Evolutionary conservation across 2,797 vertebrate genomes (phyloP), one percentile per base, ranked within the genome.

Genomic region (Sebastes cheni): DNA sequence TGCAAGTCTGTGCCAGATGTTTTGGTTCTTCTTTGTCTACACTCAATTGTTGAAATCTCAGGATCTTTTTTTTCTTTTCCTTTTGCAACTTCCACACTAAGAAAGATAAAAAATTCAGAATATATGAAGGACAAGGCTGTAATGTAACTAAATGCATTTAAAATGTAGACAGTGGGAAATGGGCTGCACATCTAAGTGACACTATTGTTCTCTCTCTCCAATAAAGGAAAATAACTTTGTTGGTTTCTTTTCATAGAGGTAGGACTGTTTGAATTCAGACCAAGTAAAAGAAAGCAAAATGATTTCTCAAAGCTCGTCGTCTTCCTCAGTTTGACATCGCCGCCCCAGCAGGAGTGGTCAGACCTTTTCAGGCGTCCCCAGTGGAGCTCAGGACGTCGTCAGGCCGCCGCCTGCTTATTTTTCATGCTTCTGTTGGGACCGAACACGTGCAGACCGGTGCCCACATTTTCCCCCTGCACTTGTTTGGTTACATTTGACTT

Each of bases 401-500:
- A 84, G 91, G 82, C 89, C 88, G 86, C 86, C 71, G 70, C 79
- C 89, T 95, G 96, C 91, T 97, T 97, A 95, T 96, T 97, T 97
- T 97, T 95, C 93, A 94, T 93, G 92, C 90, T 91, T 92, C 96
- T 94, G 39, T 86, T 94, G 95, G 96, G 96, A 89, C 89, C 76
- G 83, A 94, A 94, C 95, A 93, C 93, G 93, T 93, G 94, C 84
- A 91, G 80, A 76, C 73, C 59, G 13, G 79, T 92, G 90, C 90
- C 87, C 86, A 92, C 86, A 88, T 88, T 94, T 71, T 91, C 70
- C 83, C 80, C 87, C 86, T 90, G 80, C 5, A 85, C 91, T 92
- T 90, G 93, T 96, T 97, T 96, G 93, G 91, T 95, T 95, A 92
- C 93, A 80, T 94, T 93, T 94, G 92, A 95, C 92, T 96, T 89